These are phyloP conservation scores for Mythimna ferrago DNA, from an alignment of 2,888 invertebrate species.

Conservation along the genomic window DNA sequence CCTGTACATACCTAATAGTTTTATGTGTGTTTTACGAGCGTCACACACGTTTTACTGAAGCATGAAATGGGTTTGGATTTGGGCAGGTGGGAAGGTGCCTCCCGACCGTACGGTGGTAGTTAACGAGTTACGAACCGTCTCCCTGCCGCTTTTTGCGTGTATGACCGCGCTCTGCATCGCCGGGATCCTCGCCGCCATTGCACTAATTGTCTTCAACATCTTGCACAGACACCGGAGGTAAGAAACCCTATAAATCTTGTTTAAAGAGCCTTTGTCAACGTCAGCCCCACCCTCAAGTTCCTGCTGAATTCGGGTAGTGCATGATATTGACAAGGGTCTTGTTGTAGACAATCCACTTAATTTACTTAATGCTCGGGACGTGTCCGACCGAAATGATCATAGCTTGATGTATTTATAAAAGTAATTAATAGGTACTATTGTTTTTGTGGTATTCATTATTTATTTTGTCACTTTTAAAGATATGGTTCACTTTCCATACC, in stretches of 20 bases:
- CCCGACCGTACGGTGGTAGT: constrained; percentile 98
- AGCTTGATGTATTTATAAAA: constrained; percentile 16
- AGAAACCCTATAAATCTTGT: constrained; percentile 62
- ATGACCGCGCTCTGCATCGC: constrained; percentile 97
- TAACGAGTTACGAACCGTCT: constrained; percentile 96
- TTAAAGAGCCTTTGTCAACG: constrained; percentile 65
- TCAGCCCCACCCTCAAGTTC: constrained; percentile 54
- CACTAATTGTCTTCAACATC: constrained; percentile 97
- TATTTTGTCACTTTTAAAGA: neutral
- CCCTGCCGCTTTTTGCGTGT: constrained; percentile 97
- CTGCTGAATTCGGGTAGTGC: constrained; percentile 59
- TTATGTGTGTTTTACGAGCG: constrained; percentile 57
- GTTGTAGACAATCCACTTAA: constrained; percentile 57
- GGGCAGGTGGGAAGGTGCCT: constrained; percentile 96
- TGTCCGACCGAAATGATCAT: constrained; percentile 10
- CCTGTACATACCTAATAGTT: constrained; percentile 51
- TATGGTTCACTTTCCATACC: neutral
- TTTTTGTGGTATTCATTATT: neutral
- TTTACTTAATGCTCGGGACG: constrained; percentile 42
- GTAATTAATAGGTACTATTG: neutral
- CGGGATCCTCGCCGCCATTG: constrained; percentile 96
- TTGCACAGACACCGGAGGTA: constrained; percentile 98
- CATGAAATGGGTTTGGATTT: constrained; percentile 58
- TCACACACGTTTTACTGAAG: constrained; percentile 52
- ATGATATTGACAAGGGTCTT: constrained; percentile 69